A percentile compares a stretch with the other conserved stretches of the same genome.
These are phyloP conservation scores for Drosophila serrata DNA, from an alignment of 1,140 invertebrate species.

Conservation along the genomic window DNA sequence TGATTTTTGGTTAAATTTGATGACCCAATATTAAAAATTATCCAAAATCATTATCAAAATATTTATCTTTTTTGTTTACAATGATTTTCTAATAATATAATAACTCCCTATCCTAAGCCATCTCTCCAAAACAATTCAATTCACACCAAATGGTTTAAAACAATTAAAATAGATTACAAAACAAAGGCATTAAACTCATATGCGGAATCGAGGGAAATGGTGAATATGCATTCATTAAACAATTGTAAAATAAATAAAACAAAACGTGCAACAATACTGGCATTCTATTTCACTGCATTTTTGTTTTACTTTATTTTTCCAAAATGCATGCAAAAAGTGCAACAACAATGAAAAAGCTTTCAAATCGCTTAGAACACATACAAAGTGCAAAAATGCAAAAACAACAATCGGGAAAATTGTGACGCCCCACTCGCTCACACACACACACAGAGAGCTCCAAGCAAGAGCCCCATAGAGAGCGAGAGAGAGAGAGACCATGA, in stretches of 20 bases:
- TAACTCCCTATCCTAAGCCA: background rate
- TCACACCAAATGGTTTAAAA: constrained; percentile 3
- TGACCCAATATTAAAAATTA: too few relatives aligned
- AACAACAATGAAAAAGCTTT: constrained; percentile 58
- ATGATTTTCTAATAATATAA: too few relatives aligned
- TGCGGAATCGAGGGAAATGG: background rate
- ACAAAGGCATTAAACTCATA: constrained; percentile 1
- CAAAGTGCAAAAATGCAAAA: constrained; percentile 50
- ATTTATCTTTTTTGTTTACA: too few relatives aligned
- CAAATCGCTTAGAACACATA: constrained; percentile 57
- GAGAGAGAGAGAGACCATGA: constrained; percentile 33
- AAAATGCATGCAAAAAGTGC: constrained; percentile 39
- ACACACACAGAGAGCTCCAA: constrained; percentile 1
- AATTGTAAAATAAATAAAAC: constrained; percentile 43
- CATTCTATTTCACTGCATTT: background rate
- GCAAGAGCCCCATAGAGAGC: constrained; percentile 7
- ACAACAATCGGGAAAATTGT: constrained; percentile 49
- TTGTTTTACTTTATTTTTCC: constrained; percentile 6
- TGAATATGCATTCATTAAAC: constrained; percentile 25
- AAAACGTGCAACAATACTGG: constrained; percentile 39
- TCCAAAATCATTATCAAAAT: too few relatives aligned
- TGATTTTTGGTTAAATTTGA: too few relatives aligned
- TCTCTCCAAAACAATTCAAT: background rate
- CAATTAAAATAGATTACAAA: constrained; percentile 4
- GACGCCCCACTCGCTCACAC: constrained; percentile 55